Conservation (phyloP, 92 coral and sea anemone species). For the Parazoanthus swiftii region DNA sequence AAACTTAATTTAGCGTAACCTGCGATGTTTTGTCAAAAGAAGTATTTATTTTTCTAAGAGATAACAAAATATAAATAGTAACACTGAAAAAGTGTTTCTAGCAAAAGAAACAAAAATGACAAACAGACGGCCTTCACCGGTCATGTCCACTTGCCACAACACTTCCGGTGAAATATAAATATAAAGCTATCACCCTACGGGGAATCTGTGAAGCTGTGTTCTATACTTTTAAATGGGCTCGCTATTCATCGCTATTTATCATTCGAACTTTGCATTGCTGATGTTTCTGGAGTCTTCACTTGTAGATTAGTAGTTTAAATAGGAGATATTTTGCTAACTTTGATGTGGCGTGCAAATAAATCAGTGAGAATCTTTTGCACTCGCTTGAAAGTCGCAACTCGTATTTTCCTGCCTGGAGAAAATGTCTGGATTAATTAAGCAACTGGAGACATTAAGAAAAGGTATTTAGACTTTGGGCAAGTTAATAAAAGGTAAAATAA, state of each 20-base stretch:
- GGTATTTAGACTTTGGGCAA: background rate
- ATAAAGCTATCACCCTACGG: too few species aligned
- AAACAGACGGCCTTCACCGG: too few species aligned
- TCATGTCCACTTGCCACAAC: background rate
- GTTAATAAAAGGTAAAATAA: background rate
- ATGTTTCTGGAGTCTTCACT: background rate
- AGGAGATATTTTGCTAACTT: too few species aligned
- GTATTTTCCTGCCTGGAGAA: background rate
- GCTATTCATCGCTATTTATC: background rate
- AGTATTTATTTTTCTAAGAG: too few species aligned
- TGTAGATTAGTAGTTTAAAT: background rate
- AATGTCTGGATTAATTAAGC: background rate
- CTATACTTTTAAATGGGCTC: background rate
- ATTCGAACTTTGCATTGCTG: background rate
- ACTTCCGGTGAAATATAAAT: background rate
- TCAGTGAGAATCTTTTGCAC: too few species aligned
- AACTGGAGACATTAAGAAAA: background rate
- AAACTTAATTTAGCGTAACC: too few species aligned
- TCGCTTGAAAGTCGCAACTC: slow-evolving; percentile 39
- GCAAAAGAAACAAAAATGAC: too few species aligned
- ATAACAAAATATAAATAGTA: too few species aligned
- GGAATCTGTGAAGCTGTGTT: background rate
- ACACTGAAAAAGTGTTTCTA: too few species aligned
- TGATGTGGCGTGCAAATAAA: too few species aligned
- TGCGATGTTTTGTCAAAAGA: too few species aligned